These are phyloP conservation scores for Phenganax marumi DNA, from an alignment of 92 coral and sea anemone genomes.

Conservation along the genomic window DNA sequence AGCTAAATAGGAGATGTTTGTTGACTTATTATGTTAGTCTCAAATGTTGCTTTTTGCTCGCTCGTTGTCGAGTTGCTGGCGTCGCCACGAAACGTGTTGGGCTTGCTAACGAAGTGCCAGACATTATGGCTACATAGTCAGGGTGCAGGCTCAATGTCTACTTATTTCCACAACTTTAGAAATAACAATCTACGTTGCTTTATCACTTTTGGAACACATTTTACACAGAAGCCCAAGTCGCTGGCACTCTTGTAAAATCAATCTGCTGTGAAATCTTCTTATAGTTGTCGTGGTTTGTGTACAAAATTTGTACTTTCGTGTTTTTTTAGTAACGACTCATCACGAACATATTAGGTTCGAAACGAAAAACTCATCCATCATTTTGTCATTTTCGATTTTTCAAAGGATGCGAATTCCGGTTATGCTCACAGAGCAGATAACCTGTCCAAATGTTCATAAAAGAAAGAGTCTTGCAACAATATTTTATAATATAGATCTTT, in stretches of 20 bases:
- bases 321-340: neutral
- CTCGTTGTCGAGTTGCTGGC: conserved; percentile 23
- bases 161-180: neutral
- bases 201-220: neutral
- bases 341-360: conserved; percentile 18
- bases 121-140: conserved; percentile 44
- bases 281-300: neutral
- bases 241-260: neutral
- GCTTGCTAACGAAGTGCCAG: conserved; percentile 52
- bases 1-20: conserved; percentile 28
- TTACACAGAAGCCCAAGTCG: neutral
- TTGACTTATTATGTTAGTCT: conserved; percentile 15
- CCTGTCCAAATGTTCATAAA: conserved; percentile 30
- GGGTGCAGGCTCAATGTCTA: conserved; percentile 30
- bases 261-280: neutral
- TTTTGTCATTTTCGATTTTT: conserved; percentile 42
- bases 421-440: conserved; percentile 10
- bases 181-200: neutral
- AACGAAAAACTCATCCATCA: conserved; percentile 48
- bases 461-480: conserved; percentile 10
- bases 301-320: conserved; percentile 12
- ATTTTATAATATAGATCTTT: neutral
- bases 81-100: conserved; percentile 38
- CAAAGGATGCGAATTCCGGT: conserved; percentile 51
- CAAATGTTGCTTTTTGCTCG: neutral